A percentile compares a stretch with the other conserved stretches of the same genome.
These are phyloP conservation scores for Serripes groenlandicus DNA, from an alignment of 2,888 invertebrate genomes.

Conservation along the genomic window DNA sequence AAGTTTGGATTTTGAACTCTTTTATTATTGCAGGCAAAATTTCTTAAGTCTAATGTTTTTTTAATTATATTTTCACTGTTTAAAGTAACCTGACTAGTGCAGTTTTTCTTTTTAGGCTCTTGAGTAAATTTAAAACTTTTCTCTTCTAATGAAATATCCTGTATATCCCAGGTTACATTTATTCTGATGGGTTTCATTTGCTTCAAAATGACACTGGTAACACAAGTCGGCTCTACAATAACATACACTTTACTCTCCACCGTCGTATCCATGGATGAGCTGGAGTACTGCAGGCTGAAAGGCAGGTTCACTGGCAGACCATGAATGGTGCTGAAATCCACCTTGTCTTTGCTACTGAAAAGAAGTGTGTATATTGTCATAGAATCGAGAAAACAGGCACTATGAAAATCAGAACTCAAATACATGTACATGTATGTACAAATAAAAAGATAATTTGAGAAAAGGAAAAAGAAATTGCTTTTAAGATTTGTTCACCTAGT, in stretches of 20 bases:
- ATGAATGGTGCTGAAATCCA: not conserved
- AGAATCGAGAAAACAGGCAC: too few species aligned
- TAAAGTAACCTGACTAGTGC: not conserved
- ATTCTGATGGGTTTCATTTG: not conserved
- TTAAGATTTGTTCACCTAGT: not conserved
- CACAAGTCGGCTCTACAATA: not conserved
- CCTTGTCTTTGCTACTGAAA: not conserved
- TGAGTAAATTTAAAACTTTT: not conserved
- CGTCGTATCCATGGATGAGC: not conserved
- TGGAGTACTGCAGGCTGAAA: not conserved
- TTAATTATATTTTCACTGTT: not conserved
- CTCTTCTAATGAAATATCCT: not conserved
- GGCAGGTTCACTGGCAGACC: not conserved
- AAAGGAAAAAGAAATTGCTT: not conserved
- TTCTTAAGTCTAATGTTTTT: not conserved
- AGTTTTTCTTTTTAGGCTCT: not conserved
- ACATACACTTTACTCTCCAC: conserved; percentile 7
- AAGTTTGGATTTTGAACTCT: not conserved
- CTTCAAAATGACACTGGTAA: not conserved
- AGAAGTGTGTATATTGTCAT: too few species aligned
- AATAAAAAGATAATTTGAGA: not conserved
- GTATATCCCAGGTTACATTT: not conserved
- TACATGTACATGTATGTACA: too few species aligned
- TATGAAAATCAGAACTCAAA: not conserved
- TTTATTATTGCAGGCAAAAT: not conserved